Evolutionary conservation across 2,797 vertebrate genomes (phyloP), one percentile per base, ranked within the genome.

Genomic region (Molossus molossus): DNA sequence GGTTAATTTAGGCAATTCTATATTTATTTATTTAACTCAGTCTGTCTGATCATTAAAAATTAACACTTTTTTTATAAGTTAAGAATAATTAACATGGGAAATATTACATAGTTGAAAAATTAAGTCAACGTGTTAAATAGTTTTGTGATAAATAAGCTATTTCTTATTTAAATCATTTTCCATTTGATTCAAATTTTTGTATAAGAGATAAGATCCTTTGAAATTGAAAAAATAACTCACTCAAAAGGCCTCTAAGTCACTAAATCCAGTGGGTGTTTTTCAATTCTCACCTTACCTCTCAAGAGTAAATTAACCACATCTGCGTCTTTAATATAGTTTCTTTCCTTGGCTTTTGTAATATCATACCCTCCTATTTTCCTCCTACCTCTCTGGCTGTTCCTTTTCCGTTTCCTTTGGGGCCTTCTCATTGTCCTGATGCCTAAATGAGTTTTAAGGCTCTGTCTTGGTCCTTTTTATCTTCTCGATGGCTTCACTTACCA

Each of bases 181-280:
- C 1, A 89, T 79, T 91, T 95, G 45, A 33, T 75, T 84, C 27
- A 93, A 94, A 92, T 91, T 69, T 86, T 91, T 94, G 15, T 82
- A 84, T 50, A 67, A 18, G 27, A 48, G 33, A 90, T 27, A 70
- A 80, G n/a, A 50, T 29, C 37, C n/a, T 91, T 57, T 33, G 33
- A 84, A 83, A 83, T n/a, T 33, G 10, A 45, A 79, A 88, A 72
- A 69, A 77, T 14, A 73, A 86, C 62, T 29, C 45, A 77, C 20
- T 90, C 60, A 45, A 94, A 83, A 72, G 45, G 21, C 17, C 17
- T 76, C 60, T 70, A 6, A 50, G 9, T 23, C 67, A 33, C 17
- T 37, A 82, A 72, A 67, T 77, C 29, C 27, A 13, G 45, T n/a
- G n/a, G 40, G 8, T 53, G 33, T 73, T 89, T 92, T 90, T 62